Evolutionary conservation across 2,888 invertebrate species (phyloP), one percentile per base, ranked within the genome.

Genomic region (Asteroscopus sphinx): DNA sequence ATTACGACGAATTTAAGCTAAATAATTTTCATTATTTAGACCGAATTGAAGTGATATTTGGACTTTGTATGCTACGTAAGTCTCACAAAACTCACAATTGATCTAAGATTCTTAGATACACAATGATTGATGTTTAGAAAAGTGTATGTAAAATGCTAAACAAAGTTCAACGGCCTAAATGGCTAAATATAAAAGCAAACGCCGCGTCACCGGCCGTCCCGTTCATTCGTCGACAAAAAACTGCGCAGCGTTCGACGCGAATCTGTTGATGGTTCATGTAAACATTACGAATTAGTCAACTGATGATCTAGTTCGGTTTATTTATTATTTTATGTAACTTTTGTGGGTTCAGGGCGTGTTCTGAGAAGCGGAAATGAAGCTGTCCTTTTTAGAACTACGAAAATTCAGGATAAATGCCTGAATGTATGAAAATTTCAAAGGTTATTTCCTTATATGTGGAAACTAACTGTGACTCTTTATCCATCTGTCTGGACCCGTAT

Each of bases 171-270:
- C 76, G 87, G 61, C 83, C 88, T 61, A 83, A 77, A 87, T 83
- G 77, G 83, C 88, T 89, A 88, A 88, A 88, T 84, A 83, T 88
- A 88, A 82, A 83, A 72, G 65, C 62, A 70, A 76, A 78, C 81
- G 81, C 82, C 81, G 81, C 81, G 75, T 79, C 80, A 68, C 67
- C 17, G 26, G 16, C 48, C 65, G 74, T 79, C 77, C 80, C 80
- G 81, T 75, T 70, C 77, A 75, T 70, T 61, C 47, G 58, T 26
- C 56, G 46, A 60, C 60, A 76, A 78, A 80, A 81, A 79, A 74
- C 30, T 54, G 63, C 67, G 44, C 45, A 55, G 12, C 40, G 17
- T 26, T 46, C 39, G 42, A 59, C 54, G 61, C 57, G 40, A 35
- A 63, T 58, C 51, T n/a, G 36, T 39, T 39, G 30, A 25, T 36